These are phyloP conservation scores for Dreissena polymorpha DNA, from an alignment of 1,140 invertebrate species.

Conservation along the genomic window DNA sequence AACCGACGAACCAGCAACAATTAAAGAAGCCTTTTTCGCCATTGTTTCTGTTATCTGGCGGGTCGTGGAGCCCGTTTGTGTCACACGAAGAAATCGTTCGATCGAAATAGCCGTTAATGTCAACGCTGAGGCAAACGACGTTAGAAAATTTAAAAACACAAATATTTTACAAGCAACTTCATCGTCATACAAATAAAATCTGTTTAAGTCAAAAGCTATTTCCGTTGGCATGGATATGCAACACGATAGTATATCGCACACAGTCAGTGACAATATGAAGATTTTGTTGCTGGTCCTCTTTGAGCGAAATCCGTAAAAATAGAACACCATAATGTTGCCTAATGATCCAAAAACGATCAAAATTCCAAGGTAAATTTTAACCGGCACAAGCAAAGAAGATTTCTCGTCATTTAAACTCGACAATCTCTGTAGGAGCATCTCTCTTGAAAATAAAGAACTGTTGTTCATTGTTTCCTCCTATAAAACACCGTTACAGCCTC, in stretches of 20 bases:
- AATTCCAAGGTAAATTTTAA: conserved; percentile 40
- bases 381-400: conserved; percentile 5
- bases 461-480: too few species aligned
- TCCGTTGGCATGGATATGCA: conserved; percentile 43
- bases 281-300: conserved; percentile 33
- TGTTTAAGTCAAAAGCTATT: conserved; percentile 33
- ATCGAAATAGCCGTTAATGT: conserved; percentile 44
- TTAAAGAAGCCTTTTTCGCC: too few species aligned
- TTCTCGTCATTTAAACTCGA: too few species aligned
- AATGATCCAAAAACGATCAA: conserved; percentile 46
- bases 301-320: conserved; percentile 24
- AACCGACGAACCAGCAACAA: not conserved
- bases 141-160: conserved; percentile 33
- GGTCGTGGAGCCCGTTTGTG: too few species aligned
- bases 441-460: too few species aligned
- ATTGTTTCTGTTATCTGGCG: too few species aligned
- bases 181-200: conserved; percentile 19
- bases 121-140: conserved; percentile 2
- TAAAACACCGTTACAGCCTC: too few species aligned
- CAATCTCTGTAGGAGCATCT: too few species aligned
- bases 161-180: conserved; percentile 32
- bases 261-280: conserved; percentile 34
- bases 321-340: conserved; percentile 47
- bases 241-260: conserved; percentile 44
- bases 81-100: not conserved